Conservation (phyloP, 2,888 invertebrate species). For the Caenorhabditis sulstoni region DNA sequence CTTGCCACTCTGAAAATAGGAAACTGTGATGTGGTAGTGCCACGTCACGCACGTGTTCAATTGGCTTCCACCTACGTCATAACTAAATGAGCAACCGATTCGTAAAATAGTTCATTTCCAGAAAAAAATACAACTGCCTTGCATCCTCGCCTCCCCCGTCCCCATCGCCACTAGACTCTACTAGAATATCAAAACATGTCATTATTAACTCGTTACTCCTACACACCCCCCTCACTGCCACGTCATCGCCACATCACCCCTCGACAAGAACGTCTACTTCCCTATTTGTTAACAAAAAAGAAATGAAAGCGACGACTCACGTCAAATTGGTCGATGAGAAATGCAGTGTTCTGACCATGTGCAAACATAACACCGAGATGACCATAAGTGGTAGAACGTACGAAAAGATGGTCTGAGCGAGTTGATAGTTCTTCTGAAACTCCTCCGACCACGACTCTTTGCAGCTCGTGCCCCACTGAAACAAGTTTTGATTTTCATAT, state of each 20-base stretch:
- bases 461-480: constrained; percentile 79
- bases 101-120: too few relatives aligned
- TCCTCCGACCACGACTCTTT: constrained; percentile 74
- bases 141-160: too few relatives aligned
- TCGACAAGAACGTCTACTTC: neutral
- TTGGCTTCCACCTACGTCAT: too few relatives aligned
- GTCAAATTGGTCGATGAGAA: constrained; percentile 47
- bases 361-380: constrained; percentile 90
- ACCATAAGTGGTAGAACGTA: constrained; percentile 89
- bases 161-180: too few relatives aligned
- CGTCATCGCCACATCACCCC: neutral
- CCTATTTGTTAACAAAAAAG: neutral
- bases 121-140: too few relatives aligned
- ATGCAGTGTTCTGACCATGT: constrained; percentile 88
- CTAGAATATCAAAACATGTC: too few relatives aligned
- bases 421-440: constrained; percentile 82
- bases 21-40: neutral
- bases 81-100: too few relatives aligned
- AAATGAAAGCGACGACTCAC: constrained; percentile 30
- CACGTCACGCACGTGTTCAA: too few relatives aligned
- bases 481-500: constrained; percentile 5
- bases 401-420: constrained; percentile 86
- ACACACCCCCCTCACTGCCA: neutral
- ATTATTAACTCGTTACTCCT: too few relatives aligned
- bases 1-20: constrained; percentile 66